phyloP scores from a whole-genome alignment of 1,140 invertebrate genomes.

The Anoplophora glabripennis region DNA sequence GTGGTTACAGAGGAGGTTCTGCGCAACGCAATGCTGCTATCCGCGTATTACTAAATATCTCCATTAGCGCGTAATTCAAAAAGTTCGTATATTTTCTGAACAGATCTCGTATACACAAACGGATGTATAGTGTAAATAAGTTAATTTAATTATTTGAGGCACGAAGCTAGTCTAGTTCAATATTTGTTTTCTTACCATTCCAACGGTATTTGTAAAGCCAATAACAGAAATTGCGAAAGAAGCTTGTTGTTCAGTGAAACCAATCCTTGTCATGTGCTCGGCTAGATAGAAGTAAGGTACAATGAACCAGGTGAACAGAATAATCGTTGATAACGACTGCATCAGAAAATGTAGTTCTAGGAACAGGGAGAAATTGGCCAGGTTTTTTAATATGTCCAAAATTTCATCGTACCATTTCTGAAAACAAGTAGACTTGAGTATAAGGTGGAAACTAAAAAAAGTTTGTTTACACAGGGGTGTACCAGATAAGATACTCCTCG shows the following conservation, averaged over 20 bases:
- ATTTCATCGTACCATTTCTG: slow-evolving; percentile 77
- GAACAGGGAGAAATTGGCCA: slow-evolving; percentile 77
- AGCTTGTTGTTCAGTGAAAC: slow-evolving; percentile 66
- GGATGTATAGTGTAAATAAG: too few relatives aligned
- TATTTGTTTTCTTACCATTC: slow-evolving; percentile 64
- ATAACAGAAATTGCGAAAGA: slow-evolving; percentile 78
- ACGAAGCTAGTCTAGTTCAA: too few relatives aligned
- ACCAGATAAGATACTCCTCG: too few relatives aligned
- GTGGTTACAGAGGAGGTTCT: too few relatives aligned
- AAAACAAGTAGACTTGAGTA: slow-evolving; percentile 17
- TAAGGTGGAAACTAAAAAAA: too few relatives aligned
- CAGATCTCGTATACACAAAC: too few relatives aligned
- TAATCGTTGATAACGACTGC: slow-evolving; percentile 77
- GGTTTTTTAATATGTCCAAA: slow-evolving; percentile 65
- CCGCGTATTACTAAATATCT: too few relatives aligned
- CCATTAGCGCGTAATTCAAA: too few relatives aligned
- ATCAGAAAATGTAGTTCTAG: slow-evolving; percentile 75
- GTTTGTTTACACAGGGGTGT: too few relatives aligned
- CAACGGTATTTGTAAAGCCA: slow-evolving; percentile 82
- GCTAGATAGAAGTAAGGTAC: slow-evolving; percentile 87
- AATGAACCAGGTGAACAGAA: slow-evolving; percentile 86
- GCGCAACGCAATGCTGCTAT: too few relatives aligned
- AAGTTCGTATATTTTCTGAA: too few relatives aligned
- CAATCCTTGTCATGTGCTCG: slow-evolving; percentile 63
- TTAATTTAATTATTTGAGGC: too few relatives aligned